Evolutionary conservation across 2,888 invertebrate species (phyloP).

Genomic region (Tinea semifulvella): DNA sequence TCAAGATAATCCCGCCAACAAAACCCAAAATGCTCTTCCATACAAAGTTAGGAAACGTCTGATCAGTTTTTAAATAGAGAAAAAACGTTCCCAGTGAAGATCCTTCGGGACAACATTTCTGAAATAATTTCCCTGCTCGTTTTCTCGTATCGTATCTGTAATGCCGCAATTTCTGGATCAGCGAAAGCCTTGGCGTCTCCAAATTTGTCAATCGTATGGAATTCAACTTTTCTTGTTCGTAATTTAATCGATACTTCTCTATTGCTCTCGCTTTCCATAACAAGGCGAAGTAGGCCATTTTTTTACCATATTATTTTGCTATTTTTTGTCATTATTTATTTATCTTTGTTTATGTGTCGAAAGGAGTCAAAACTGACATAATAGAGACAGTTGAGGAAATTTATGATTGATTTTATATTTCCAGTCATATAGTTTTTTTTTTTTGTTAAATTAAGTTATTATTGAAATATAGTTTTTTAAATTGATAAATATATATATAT

Average conservation of each 20-base stretch:
- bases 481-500: too few relatives aligned
- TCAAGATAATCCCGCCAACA: conserved; percentile 69
- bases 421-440: too few relatives aligned
- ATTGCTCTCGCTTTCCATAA: conserved; percentile 64
- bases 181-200: conserved; percentile 42
- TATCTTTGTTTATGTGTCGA: background rate
- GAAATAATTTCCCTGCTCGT: conserved; percentile 41
- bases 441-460: too few relatives aligned
- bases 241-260: conserved; percentile 50
- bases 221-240: conserved; percentile 67
- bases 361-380: too few relatives aligned
- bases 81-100: conserved; percentile 38
- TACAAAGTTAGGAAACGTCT: conserved; percentile 61
- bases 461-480: too few relatives aligned
- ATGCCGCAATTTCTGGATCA: conserved; percentile 55
- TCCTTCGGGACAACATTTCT: conserved; percentile 43
- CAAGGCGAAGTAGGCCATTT: conserved; percentile 66
- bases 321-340: background rate
- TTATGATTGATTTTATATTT: too few relatives aligned
- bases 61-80: conserved; percentile 52
- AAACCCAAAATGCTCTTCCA: conserved; percentile 73
- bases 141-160: conserved; percentile 44
- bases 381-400: too few relatives aligned
- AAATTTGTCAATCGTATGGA: conserved; percentile 54
- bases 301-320: conserved; percentile 13